Base-by-base conservation (phyloP, 2,113 vertebrate genomes). In the Aldabrachelys gigantea region DNA sequence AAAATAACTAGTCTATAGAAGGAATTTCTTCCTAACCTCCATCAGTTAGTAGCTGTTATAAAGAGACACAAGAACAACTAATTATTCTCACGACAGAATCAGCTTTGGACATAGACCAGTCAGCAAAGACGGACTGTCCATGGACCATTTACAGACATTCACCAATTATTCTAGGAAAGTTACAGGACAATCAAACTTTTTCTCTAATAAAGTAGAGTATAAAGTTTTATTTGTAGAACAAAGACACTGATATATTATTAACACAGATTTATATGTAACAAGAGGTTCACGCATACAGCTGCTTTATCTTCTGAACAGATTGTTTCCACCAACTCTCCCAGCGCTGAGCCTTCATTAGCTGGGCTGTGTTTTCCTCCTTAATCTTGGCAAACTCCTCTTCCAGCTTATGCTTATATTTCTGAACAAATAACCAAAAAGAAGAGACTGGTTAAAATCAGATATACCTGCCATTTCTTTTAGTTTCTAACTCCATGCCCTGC, bases 241-340 rank as follows among this genome's bases (percentile, higher is more conserved):
- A 62, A 59, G 41, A 27, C 17, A 56, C 13, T 9, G 27, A 24
- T 29, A 85, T 25, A 78, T 78, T 78, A 44, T 78, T 47, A 47
- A 78, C 24, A 78, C 21, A 41, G n/a, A 41, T 76, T 25, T 44
- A 44, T 22, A 82, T 9, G 9, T 29, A 41, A 85, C 65, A 84
- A 78, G 53, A 89, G 56, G 69, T 29, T 96, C 84, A 97, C 6
- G 17, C 1, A 54, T 98, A 98, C 25, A 98, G 79, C 4, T 69
- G 78, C 41, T 97, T 97, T 65, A 98, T 98, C 90, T 98, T 98
- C 22, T 41, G 84, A 44, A 98, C 4, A 0, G 97, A 98, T 8
- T 56, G 82, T 38, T 89, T 80, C 98, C 98, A 98, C 98, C 98
- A 98, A 0, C 89, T 80, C 31, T 75, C 80, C 98, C 98, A 98